Percentiles rank a stretch among this genome's conserved stretches.
Evolutionary conservation across 2,797 vertebrate genomes (phyloP).

Genomic region (Vespertilio murinus): DNA sequence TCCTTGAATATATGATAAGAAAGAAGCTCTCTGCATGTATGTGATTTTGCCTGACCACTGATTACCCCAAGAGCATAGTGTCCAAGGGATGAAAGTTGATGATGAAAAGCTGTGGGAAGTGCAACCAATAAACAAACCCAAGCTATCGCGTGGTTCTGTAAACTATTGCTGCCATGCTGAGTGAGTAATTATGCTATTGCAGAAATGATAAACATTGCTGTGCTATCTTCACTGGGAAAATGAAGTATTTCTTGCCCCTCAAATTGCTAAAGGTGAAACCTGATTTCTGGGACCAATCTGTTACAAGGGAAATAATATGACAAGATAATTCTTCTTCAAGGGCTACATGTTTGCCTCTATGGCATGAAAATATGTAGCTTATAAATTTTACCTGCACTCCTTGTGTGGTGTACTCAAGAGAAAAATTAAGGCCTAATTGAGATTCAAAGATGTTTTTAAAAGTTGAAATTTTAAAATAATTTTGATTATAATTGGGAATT

Average conservation of each 20-base stretch:
- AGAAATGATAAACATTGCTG: slow-evolving; percentile 61
- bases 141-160: not conserved
- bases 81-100: not conserved
- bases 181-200: slow-evolving; percentile 63
- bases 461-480: not conserved
- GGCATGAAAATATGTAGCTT: slow-evolving; percentile 22
- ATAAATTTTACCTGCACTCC: not conserved
- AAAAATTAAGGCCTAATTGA: slow-evolving; percentile 35
- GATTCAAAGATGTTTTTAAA: not conserved
- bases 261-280: slow-evolving; percentile 69
- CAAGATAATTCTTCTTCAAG: slow-evolving; percentile 71
- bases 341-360: not conserved
- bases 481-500: not conserved
- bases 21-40: not conserved
- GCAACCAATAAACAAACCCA: slow-evolving; percentile 57
- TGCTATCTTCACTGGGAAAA: slow-evolving; percentile 51
- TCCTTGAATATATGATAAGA: not conserved
- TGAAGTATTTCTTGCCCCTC: slow-evolving; percentile 69
- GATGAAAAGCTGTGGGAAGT: slow-evolving; percentile 38
- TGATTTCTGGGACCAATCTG: slow-evolving; percentile 55
- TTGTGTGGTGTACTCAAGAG: not conserved
- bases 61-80: not conserved
- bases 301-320: slow-evolving; percentile 65
- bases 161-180: slow-evolving; percentile 50
- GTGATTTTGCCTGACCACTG: not conserved